Evolutionary conservation across 2,888 invertebrate species (phyloP).

Genomic region (Drosophila setosimentum): DNA sequence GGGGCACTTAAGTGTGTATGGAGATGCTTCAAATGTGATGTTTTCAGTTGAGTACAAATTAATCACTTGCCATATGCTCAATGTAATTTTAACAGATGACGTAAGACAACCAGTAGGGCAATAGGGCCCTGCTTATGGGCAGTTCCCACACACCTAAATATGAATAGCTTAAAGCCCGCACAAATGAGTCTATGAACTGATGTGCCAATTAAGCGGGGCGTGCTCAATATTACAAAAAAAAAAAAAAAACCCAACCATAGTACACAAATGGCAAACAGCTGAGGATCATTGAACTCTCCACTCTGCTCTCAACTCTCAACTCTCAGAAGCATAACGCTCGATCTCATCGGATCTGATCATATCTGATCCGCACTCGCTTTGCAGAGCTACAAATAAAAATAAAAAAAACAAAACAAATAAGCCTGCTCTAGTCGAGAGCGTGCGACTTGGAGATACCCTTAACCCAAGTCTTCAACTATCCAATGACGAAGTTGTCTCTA

Average conservation of each 20-base stretch:
- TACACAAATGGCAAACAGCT: constrained; percentile 52
- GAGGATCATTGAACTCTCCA: constrained; percentile 70
- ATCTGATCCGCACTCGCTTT: constrained; percentile 54
- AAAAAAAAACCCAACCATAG: constrained; percentile 7
- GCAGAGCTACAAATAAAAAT: constrained; percentile 53
- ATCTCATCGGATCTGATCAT: constrained; percentile 8
- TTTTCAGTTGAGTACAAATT: constrained; percentile 42
- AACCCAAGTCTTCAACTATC: neutral
- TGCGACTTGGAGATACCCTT: neutral
- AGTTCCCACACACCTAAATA: constrained; percentile 40
- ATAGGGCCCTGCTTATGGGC: constrained; percentile 29
- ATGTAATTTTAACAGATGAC: constrained; percentile 52
- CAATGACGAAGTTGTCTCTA: neutral
- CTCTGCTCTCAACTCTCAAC: constrained; percentile 17
- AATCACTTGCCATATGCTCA: constrained; percentile 33
- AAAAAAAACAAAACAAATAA: constrained; percentile 10
- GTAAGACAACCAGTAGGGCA: constrained; percentile 57
- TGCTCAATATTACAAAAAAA: constrained; percentile 29
- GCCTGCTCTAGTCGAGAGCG: neutral
- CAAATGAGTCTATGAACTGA: constrained; percentile 18
- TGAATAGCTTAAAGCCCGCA: constrained; percentile 9
- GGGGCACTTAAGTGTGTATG: constrained; percentile 32
- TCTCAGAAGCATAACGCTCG: neutral
- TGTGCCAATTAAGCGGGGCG: constrained; percentile 56
- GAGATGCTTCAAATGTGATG: constrained; percentile 35